Conservation (phyloP, 2,888 invertebrate species). For the Meteorus colon region DNA sequence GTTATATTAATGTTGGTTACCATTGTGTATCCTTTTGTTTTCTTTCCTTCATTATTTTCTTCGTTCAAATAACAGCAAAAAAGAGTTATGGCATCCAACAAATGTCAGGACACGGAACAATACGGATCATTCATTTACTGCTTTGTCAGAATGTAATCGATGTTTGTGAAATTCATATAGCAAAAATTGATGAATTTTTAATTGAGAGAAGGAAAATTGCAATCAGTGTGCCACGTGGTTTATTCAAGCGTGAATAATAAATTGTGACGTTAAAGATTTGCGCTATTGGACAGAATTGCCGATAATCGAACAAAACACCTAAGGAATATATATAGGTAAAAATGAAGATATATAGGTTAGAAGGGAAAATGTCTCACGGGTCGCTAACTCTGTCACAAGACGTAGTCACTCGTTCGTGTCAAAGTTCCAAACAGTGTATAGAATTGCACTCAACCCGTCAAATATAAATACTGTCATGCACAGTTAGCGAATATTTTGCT, state of each 20-base stretch:
- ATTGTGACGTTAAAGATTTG: constrained; percentile 20
- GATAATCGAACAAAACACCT: constrained; percentile 12
- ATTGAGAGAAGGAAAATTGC: neutral
- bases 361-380: constrained; percentile 27
- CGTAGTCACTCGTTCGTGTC: constrained; percentile 18
- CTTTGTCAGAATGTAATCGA: neutral
- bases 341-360: neutral
- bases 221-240: constrained; percentile 28
- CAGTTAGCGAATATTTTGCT: neutral
- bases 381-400: constrained; percentile 19
- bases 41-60: neutral
- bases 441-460: neutral
- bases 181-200: constrained; percentile 8
- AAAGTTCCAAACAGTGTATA: neutral
- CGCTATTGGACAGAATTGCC: constrained; percentile 16
- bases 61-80: neutral
- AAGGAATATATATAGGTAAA: neutral
- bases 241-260: constrained; percentile 28
- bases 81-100: neutral
- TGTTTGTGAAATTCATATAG: neutral
- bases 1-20: constrained; percentile 20
- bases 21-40: neutral
- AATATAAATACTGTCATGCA: constrained; percentile 18
- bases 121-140: constrained; percentile 13
- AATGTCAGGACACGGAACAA: neutral